Evolutionary conservation across 2,113 vertebrate genomes (phyloP).

Genomic region (Patagioenas fasciata): DNA sequence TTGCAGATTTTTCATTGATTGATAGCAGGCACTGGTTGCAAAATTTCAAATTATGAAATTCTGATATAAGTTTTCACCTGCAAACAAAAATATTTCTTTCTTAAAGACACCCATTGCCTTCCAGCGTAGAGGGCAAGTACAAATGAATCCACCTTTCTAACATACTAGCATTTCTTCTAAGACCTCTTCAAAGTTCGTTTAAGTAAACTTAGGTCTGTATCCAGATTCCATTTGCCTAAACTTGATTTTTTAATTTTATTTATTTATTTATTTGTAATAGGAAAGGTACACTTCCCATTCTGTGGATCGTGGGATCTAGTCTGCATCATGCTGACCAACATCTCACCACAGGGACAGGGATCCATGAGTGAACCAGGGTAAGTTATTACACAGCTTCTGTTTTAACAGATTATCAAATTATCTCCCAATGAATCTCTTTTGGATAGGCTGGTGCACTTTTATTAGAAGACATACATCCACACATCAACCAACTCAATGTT

Average conservation of each 20-base stretch:
- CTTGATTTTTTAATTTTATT: background rate
- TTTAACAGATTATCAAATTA: background rate
- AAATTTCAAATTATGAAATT: slow-evolving; percentile 6
- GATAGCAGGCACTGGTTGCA: background rate
- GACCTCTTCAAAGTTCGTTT: background rate
- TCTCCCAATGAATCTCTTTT: background rate
- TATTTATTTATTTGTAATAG: background rate
- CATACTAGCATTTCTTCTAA: background rate
- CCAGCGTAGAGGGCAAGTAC: background rate
- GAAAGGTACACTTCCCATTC: background rate
- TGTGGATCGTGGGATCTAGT: fast-evolving
- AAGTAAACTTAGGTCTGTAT: fast-evolving
- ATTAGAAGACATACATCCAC: background rate
- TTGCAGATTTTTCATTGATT: slow-evolving; percentile 43
- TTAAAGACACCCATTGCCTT: background rate
- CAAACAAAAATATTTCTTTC: background rate
- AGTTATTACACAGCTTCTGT: background rate
- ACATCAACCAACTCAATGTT: background rate
- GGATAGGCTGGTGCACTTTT: background rate
- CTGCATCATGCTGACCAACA: background rate
- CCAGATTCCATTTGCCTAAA: background rate
- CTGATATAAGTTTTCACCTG: slow-evolving; percentile 12
- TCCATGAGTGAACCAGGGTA: background rate
- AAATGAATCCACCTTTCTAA: background rate
- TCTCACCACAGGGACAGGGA: fast-evolving